These are phyloP conservation scores for Ciconia nigra DNA, from an alignment of 2,797 vertebrate species.

Conservation along the genomic window DNA sequence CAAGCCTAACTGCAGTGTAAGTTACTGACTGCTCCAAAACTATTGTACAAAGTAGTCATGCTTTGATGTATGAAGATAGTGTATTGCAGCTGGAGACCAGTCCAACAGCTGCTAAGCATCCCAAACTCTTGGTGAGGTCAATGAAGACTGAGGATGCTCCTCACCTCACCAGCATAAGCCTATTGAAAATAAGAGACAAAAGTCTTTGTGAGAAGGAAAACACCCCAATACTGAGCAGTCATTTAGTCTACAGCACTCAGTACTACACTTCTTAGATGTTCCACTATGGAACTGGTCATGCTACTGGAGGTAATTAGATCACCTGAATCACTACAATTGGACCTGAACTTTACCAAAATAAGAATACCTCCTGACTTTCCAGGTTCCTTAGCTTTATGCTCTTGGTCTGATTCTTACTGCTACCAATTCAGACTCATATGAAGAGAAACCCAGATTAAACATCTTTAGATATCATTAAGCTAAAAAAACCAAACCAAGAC, in stretches of 20 bases:
- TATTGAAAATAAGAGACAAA: neutral
- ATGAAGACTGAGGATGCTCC: neutral
- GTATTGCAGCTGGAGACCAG: neutral
- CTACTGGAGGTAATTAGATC: neutral
- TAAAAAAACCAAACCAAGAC: neutral
- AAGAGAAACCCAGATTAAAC: neutral
- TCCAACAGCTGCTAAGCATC: neutral
- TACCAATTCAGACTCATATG: neutral
- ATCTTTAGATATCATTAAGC: neutral
- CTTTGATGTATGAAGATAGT: neutral
- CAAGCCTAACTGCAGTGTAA: neutral
- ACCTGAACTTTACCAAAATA: neutral
- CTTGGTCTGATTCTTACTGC: neutral
- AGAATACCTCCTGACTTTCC: neutral
- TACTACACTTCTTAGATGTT: neutral
- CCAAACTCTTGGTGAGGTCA: neutral
- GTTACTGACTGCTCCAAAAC: neutral
- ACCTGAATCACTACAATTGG: neutral
- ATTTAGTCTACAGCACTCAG: neutral
- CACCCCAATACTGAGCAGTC: neutral
- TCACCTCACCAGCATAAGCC: neutral
- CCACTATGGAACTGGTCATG: neutral
- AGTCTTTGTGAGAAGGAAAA: neutral
- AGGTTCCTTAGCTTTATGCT: neutral
- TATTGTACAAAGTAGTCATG: neutral